A percentile compares a stretch with the other conserved stretches of the same genome.
phyloP scores from a whole-genome alignment of 2,888 invertebrate genomes.

The Cataglyphis livida region DNA sequence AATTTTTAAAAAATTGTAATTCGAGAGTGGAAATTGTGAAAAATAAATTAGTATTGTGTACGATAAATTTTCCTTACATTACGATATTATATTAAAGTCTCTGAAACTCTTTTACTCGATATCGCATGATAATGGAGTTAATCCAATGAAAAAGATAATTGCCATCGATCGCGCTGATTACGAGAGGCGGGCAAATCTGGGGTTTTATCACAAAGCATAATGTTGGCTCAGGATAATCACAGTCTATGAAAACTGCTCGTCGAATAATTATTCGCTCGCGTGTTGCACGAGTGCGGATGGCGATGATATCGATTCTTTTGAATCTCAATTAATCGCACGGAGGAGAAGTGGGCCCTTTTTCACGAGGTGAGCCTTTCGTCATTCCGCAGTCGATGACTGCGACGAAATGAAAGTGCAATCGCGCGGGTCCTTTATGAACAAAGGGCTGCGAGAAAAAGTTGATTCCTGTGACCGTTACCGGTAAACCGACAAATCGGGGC shows the following conservation, averaged over 20 bases:
- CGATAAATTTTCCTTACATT: not conserved
- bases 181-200: slow-evolving; percentile 29
- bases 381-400: slow-evolving; percentile 26
- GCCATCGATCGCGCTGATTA: slow-evolving; percentile 44
- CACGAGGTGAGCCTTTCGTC: not conserved
- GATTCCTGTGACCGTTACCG: slow-evolving; percentile 37
- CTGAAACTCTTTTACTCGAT: not conserved
- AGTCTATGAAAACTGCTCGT: slow-evolving; percentile 28
- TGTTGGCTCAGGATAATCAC: slow-evolving; percentile 32
- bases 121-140: not conserved
- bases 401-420: slow-evolving; percentile 33
- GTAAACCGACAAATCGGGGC: slow-evolving; percentile 27
- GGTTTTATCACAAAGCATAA: slow-evolving; percentile 29
- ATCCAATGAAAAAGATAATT: slow-evolving; percentile 27
- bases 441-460: slow-evolving; percentile 30
- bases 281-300: slow-evolving; percentile 12
- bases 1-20: not conserved
- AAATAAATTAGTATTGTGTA: not conserved
- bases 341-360: not conserved
- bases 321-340: slow-evolving; percentile 39
- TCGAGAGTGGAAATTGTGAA: not conserved
- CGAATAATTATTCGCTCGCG: slow-evolving; percentile 43
- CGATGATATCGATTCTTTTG: slow-evolving; percentile 47
- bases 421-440: slow-evolving; percentile 31
- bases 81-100: not conserved